These are phyloP conservation scores for Bufo gargarizans DNA, from an alignment of 2,113 vertebrate species.

Conservation along the genomic window DNA sequence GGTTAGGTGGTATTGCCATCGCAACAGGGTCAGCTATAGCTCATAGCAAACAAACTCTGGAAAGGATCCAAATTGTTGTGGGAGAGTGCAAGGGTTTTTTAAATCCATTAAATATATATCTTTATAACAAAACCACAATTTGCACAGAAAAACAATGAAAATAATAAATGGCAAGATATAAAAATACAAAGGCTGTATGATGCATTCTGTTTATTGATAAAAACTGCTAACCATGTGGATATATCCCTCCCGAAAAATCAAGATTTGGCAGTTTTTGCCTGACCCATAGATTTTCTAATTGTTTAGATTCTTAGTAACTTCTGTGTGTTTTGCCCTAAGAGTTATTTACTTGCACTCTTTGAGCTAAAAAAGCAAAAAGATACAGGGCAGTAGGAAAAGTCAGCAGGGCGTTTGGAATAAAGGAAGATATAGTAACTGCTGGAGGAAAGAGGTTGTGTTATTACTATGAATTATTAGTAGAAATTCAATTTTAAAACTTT, in stretches of 20 bases:
- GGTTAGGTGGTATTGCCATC: no score
- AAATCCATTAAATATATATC: no score
- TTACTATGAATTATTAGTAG: slow-evolving; percentile 32
- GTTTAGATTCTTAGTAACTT: neutral
- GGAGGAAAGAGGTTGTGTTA: slow-evolving; percentile 26
- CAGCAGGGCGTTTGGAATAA: slow-evolving; percentile 7
- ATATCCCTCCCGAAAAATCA: neutral
- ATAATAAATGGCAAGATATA: no score
- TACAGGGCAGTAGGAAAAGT: neutral
- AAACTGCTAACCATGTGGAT: neutral
- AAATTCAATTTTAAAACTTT: slow-evolving; percentile 22
- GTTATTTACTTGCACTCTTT: neutral
- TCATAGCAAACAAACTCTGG: no score
- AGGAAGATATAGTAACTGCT: slow-evolving; percentile 32
- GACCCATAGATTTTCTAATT: neutral
- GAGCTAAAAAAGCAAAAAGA: neutral
- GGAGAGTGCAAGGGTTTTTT: no score
- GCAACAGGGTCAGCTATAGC: no score
- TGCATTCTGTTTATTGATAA: neutral
- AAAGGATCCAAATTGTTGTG: no score
- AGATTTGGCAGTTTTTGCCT: neutral
- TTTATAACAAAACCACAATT: no score
- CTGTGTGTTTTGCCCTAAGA: neutral
- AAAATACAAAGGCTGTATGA: no score
- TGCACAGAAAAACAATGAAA: no score